These are phyloP conservation scores for Oligia fasciuncula DNA, from an alignment of 2,888 invertebrate genomes.

Conservation along the genomic window DNA sequence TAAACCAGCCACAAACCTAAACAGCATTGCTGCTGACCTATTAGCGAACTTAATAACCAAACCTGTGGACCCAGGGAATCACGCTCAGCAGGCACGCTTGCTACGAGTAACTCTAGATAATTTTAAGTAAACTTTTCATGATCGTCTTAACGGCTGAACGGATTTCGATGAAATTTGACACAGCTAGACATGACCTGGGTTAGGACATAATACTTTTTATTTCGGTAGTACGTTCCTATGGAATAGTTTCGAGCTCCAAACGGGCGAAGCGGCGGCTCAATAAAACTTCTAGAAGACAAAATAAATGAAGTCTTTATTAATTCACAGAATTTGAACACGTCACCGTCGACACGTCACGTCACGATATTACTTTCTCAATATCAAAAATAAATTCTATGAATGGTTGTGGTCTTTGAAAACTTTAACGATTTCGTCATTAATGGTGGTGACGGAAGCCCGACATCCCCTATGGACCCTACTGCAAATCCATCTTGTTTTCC, in stretches of 20 bases:
- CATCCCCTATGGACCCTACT: slow-evolving; percentile 42
- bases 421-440: slow-evolving; percentile 41
- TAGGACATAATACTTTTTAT: not conserved
- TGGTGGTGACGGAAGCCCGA: slow-evolving; percentile 38
- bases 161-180: not conserved
- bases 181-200: not conserved
- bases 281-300: slow-evolving; percentile 12
- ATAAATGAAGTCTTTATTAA: slow-evolving; percentile 18
- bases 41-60: not conserved
- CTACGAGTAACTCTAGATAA: not conserved
- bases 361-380: not conserved
- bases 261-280: not conserved
- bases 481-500: slow-evolving; percentile 54
- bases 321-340: not conserved
- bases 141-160: not conserved
- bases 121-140: not conserved
- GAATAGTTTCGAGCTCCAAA: not conserved
- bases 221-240: not conserved
- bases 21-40: not conserved
- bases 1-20: not conserved
- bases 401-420: slow-evolving; percentile 37
- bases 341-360: not conserved
- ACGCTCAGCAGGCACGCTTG: not conserved
- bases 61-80: not conserved
- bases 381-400: not conserved